phyloP scores from a whole-genome alignment of 1,140 invertebrate genomes.

The Asobara japonica region DNA sequence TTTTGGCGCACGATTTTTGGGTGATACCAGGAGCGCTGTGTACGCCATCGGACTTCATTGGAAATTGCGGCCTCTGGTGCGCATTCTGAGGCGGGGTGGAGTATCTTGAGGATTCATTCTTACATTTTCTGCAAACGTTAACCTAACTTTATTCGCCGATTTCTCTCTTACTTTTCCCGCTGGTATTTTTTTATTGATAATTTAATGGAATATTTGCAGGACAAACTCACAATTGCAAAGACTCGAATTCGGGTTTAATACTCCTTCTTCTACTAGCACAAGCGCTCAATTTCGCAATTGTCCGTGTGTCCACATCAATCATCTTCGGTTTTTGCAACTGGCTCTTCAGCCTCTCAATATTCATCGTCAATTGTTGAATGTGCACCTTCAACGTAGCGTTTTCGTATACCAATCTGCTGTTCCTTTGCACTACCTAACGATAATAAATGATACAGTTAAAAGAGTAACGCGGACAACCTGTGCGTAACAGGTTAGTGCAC shows the following conservation, averaged over 20 bases:
- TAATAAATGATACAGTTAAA: not conserved
- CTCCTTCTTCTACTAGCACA: constrained; percentile 19
- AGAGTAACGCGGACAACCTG: no score
- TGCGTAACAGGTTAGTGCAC: no score
- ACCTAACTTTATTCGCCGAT: no score
- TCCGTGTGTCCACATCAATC: constrained; percentile 44
- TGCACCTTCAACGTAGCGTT: constrained; percentile 46
- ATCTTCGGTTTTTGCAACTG: constrained; percentile 39
- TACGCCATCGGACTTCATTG: constrained; percentile 6
- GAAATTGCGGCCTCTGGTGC: not conserved
- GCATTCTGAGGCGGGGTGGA: not conserved
- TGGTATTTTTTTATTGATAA: no score
- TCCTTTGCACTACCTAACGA: constrained; percentile 47
- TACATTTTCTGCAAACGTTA: not conserved
- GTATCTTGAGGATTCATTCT: not conserved
- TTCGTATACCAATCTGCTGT: constrained; percentile 48
- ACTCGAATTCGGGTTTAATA: constrained; percentile 31
- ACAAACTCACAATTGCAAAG: constrained; percentile 16
- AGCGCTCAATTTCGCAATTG: constrained; percentile 31
- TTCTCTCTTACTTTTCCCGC: no score
- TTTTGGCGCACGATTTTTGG: constrained; percentile 17
- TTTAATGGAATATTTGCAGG: not conserved
- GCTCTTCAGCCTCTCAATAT: constrained; percentile 44
- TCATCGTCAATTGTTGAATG: constrained; percentile 43
- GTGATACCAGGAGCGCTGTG: constrained; percentile 34